Base-by-base conservation (phyloP, 2,888 invertebrate species). In the Ariolimax columbianus region DNA sequence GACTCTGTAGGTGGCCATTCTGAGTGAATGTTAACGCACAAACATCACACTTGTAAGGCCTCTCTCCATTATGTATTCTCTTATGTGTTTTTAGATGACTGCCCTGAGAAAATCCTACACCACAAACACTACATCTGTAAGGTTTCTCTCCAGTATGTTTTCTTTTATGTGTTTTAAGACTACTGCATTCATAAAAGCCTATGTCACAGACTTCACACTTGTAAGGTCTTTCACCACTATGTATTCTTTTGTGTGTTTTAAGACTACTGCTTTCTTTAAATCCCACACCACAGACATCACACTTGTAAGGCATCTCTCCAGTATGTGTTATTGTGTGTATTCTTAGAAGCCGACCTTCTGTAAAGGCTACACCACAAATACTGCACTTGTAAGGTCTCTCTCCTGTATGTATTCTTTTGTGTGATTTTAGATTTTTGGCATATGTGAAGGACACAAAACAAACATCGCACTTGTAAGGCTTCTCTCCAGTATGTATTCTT, bases 91-190 rank as follows among this genome's bases (percentile, higher is more conserved):
- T 73, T n/a, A 73, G 30, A n/a, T 47, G 43, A 30, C 73, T 47
- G 11, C 43, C 7, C n/a, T 73, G 73, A 26, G 73, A n/a, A n/a
- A 73, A 73, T 36, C 73, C n/a, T 0, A 73, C 43, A 73, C 47
- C 30, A 47, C 73, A 73, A 73, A 73, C 30, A 43, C 47, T 47
- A 73, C 73, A 73, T 43, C 30, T 43, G 43, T 43, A 73, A 0
- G 73, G 73, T 43, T 47, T 73, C 43, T 73, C 73, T 73, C 73
- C 73, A 14, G 73, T 73, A 43, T 73, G 73, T 73, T n/a, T 73
- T n/a, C 73, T 40, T 43, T 43, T 73, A 11, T 73, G 73, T 9
- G n/a, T n/a, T 73, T 73, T 73, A 11, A 73, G n/a, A 43, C 47
- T 43, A 43, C 73, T 43, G 7, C n/a, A 11, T n/a, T 73, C 73